These are phyloP conservation scores for Hemicrepidius hirtus DNA, from an alignment of 2,888 invertebrate species.

Conservation along the genomic window DNA sequence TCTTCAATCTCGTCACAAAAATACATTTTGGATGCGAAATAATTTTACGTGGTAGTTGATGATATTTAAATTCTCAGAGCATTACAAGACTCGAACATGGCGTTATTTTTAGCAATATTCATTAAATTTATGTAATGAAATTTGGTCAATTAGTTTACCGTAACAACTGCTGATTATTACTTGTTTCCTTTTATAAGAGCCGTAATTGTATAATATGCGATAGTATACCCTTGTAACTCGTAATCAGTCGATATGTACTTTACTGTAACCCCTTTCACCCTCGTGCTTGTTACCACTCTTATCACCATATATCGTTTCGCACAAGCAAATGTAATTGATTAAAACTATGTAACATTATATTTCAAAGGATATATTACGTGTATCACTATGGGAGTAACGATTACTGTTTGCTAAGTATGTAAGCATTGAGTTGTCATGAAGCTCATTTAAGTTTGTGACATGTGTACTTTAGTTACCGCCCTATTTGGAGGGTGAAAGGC, in stretches of 20 bases:
- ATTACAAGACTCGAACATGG: conserved; percentile 1
- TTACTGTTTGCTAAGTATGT: conserved; percentile 55
- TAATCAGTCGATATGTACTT: too few relatives aligned
- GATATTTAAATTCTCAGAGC: conserved; percentile 8
- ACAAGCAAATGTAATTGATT: neutral
- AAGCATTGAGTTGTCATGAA: conserved; percentile 64
- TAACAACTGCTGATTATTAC: too few relatives aligned
- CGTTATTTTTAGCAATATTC: too few relatives aligned
- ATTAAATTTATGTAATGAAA: too few relatives aligned
- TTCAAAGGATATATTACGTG: neutral
- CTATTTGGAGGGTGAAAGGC: conserved; percentile 57
- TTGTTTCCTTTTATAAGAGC: too few relatives aligned
- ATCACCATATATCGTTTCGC: too few relatives aligned
- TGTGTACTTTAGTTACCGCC: conserved; percentile 62
- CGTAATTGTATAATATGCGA: too few relatives aligned
- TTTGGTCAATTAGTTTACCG: too few relatives aligned
- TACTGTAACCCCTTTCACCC: too few relatives aligned
- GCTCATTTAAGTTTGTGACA: conserved; percentile 65
- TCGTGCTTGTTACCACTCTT: too few relatives aligned
- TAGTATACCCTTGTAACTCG: too few relatives aligned
- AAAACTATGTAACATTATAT: neutral
- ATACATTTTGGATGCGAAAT: conserved; percentile 27
- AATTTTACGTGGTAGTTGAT: conserved; percentile 12
- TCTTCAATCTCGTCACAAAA: conserved; percentile 32
- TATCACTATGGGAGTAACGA: conserved; percentile 45